These are phyloP conservation scores for Hylia prasina DNA, from an alignment of 2,113 vertebrate genomes.

Conservation along the genomic window DNA sequence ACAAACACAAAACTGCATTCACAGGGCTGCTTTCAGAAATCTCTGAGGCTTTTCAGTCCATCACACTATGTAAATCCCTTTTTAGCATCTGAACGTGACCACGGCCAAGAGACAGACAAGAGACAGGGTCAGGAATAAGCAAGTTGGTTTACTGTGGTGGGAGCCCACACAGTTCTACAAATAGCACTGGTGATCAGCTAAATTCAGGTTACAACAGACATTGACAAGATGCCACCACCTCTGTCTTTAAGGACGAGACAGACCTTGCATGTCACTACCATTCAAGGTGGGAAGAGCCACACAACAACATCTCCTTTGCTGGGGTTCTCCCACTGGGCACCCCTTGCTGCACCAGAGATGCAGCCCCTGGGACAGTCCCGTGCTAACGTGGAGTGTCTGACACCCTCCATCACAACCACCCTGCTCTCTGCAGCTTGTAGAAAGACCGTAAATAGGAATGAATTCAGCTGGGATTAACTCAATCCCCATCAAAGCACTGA, in stretches of 20 bases:
- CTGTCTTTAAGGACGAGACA: background rate
- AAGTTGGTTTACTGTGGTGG: background rate
- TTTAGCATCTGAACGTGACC: background rate
- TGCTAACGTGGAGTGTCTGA: background rate
- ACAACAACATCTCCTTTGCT: fast-evolving
- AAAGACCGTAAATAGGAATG: background rate
- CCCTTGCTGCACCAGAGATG: background rate
- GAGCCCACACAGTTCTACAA: background rate
- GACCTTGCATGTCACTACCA: background rate
- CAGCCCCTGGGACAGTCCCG: fast-evolving
- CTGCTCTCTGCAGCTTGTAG: background rate
- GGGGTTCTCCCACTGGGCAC: background rate
- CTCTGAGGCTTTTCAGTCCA: background rate
- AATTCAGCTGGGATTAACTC: background rate
- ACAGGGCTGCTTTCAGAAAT: background rate
- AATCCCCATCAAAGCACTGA: background rate
- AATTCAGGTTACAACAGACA: background rate
- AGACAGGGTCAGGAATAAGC: background rate
- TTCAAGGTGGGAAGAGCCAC: background rate
- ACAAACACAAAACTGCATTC: background rate
- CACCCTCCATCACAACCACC: background rate
- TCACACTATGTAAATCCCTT: background rate
- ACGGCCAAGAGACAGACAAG: background rate
- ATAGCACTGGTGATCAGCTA: background rate
- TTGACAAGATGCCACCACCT: background rate